Evolutionary conservation across 2,113 vertebrate genomes (phyloP).

Genomic region (Zosterops lateralis): DNA sequence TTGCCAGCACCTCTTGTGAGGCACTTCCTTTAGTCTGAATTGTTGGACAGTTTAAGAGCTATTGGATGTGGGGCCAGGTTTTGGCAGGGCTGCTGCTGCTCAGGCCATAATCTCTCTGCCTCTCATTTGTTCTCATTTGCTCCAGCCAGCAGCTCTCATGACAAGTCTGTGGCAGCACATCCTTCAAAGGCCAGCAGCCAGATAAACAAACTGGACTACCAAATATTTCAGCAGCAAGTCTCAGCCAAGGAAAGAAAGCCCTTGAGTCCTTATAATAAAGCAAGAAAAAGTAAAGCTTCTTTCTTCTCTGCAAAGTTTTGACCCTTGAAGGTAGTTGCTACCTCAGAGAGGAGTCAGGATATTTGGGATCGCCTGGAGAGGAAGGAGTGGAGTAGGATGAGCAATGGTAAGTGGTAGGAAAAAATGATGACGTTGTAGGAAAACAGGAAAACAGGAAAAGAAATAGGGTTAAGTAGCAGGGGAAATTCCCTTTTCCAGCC

Average conservation of each 20-base stretch:
- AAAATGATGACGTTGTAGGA: neutral
- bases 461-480: neutral
- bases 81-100: constrained; percentile 30
- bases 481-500: neutral
- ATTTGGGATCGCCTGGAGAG: neutral
- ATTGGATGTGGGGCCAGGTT: neutral
- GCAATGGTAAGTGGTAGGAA: neutral
- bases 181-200: constrained; percentile 41
- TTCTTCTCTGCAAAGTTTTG: neutral
- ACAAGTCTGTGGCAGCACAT: constrained; percentile 48
- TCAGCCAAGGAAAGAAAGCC: neutral
- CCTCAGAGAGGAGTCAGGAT: neutral
- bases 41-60: neutral
- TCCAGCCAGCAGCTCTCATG: neutral
- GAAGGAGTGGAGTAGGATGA: neutral
- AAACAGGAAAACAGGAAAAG: rapidly evolving
- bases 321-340: neutral
- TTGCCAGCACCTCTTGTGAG: neutral
- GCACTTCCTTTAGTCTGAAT: neutral
- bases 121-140: constrained; percentile 66
- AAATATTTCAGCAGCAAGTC: neutral
- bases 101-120: neutral
- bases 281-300: neutral
- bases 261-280: neutral
- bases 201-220: constrained; percentile 32